Evolutionary conservation across 2,113 vertebrate genomes (phyloP), one percentile per base, ranked within the genome.

Genomic region (Melanerpes formicivorus): DNA sequence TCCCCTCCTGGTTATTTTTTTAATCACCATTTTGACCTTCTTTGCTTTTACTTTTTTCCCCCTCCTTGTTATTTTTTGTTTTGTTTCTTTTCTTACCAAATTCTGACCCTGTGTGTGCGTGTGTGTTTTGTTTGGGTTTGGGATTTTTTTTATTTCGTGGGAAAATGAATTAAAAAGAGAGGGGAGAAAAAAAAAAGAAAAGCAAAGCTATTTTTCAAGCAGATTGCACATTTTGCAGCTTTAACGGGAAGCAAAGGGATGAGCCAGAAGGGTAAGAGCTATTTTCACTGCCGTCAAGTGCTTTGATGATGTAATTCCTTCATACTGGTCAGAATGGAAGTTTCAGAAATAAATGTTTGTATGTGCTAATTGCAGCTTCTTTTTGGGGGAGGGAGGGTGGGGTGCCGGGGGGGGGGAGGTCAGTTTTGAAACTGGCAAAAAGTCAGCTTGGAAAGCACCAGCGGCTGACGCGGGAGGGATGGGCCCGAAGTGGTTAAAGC

Each of bases 331-430:
- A 69, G 97, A 97, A 97, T 97, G 96, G 96, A 84, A 97, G 96
- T 98, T 98, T 98, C 97, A 97, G 50, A 97, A 98, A 98, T 98
- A 98, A 98, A 98, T 98, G 97, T 98, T 98, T 97, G 97, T 98
- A 98, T 91, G 96, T 98, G 97, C 96, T 98, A 95, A 97, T 94
- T 90, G 91, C 83, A 96, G 95, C 42, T 42, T 94, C 85, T 92
- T 93, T 93, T 91, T 62, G 10, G 22, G 50, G 50, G 21, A 16
- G 44, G 21, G 48, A 5, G 48, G 48, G 48, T 21, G 18, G 18
- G 48, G 48, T 46, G 46, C 17, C 8, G 46, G 16, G 18, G 46
- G 18, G 46, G 44, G 18, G 46, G 46, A 48, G 46, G 91, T 97
- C 87, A 67, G 96, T 98, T 97, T 64, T 37, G 37, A 93, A 58